Evolutionary conservation across 2,113 vertebrate genomes (phyloP), one percentile per base, ranked within the genome.

Genomic region (Dicentrarchus labrax): DNA sequence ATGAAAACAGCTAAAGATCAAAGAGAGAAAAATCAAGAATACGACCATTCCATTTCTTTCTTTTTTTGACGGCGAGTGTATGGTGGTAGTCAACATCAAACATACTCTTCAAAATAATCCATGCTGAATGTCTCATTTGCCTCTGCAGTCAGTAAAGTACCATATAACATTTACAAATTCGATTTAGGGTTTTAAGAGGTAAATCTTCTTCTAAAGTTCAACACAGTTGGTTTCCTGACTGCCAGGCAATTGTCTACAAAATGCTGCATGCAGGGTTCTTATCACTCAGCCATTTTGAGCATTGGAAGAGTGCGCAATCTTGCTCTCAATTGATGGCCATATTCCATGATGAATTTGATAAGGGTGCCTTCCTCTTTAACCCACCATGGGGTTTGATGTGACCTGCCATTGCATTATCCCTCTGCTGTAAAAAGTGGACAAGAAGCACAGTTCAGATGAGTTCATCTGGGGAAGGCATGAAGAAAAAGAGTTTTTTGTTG

Each of bases 291-390:
- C 54, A 78, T 80, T 85, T 74, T 69, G 19, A 81, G 65, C 45
- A 61, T 0, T 53, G 50, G 66, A 69, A 72, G 24, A 47, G 11
- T 24, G 39, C 15, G 62, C 76, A 86, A 73, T 86, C 74, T 71
- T n/a, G 9, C 6, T 51, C 24, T 73, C 7, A 73, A 76, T 36
- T 65, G 65, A 81, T 30, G 57, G 56, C 17, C 72, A 69, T 81
- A 64, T 15, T 56, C 66, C 45, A 66, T 74, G n/a, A 86, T 83
- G 76, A 67, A 75, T 84, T 69, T 54, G 45, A 78, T 48, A 57
- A 47, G 16, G 19, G 54, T 16, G 47, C 50, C 80, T 11, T 74
- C 41, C 64, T 74, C 70, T 84, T 78, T 45, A 82, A 39, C 50
- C 8, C 69, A 70, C 50, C 45, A 45, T 48, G 68, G 41, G 74